Evolutionary conservation across 1,140 invertebrate genomes (phyloP).

Genomic region (Drosophila persimilis): DNA sequence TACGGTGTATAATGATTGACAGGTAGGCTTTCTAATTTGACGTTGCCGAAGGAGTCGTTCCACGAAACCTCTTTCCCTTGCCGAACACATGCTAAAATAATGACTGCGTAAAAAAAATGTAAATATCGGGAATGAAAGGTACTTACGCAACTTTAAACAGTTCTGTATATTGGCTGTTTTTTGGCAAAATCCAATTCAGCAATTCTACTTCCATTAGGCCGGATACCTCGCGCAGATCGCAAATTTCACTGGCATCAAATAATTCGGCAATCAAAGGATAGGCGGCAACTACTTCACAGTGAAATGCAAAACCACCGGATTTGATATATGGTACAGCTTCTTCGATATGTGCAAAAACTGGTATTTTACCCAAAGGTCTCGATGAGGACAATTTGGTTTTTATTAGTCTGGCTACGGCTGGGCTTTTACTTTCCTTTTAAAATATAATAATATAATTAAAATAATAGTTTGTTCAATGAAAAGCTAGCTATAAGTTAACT

Average conservation of each 20-base stretch:
- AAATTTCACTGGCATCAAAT: constrained; percentile 77
- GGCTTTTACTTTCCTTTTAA: constrained; percentile 55
- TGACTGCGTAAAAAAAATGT: neutral
- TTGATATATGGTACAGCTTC: constrained; percentile 73
- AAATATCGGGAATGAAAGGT: neutral
- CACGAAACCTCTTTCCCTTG: constrained; percentile 62
- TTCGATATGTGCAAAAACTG: constrained; percentile 66
- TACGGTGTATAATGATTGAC: constrained; percentile 67
- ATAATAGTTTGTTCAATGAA: too few species aligned
- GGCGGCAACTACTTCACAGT: constrained; percentile 77
- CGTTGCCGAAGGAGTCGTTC: constrained; percentile 56
- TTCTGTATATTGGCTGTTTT: constrained; percentile 77
- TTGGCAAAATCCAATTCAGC: constrained; percentile 69
- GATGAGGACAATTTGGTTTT: constrained; percentile 50
- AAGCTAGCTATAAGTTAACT: constrained; percentile 16
- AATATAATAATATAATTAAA: neutral
- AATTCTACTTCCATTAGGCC: constrained; percentile 69
- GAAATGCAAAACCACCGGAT: constrained; percentile 71
- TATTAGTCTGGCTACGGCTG: constrained; percentile 48
- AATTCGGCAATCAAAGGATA: constrained; percentile 74
- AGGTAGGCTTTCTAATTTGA: constrained; percentile 68
- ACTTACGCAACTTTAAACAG: constrained; percentile 72
- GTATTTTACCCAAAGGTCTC: constrained; percentile 51
- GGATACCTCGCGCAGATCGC: constrained; percentile 67
- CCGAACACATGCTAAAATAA: constrained; percentile 58